These are phyloP conservation scores for Lepeophtheirus nordmannii DNA, from an alignment of 2,888 invertebrate species.

Conservation along the genomic window DNA sequence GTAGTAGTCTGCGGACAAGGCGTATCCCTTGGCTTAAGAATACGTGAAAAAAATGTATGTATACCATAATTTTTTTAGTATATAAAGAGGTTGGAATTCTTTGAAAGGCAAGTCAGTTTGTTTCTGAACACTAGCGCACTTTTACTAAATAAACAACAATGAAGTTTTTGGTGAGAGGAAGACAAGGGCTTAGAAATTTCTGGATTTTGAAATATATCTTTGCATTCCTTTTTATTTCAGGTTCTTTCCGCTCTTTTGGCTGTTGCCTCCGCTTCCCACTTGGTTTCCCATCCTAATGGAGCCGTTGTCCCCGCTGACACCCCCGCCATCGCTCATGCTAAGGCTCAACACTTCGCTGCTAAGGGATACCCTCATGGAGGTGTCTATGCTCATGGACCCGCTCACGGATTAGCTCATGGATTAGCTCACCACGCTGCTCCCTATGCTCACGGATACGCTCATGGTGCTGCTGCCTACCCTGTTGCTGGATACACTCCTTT, in stretches of 20 bases:
- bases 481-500: constrained; percentile 1
- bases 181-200: not conserved
- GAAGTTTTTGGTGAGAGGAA: constrained; percentile 23
- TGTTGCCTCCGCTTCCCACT: not conserved
- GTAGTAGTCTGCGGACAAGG: too few species aligned
- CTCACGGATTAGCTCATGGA: not conserved
- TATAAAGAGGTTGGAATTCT: not conserved
- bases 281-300: constrained; percentile 9
- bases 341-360: constrained; percentile 12
- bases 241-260: constrained; percentile 4
- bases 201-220: not conserved
- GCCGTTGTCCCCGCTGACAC: constrained; percentile 11
- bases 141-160: not conserved
- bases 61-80: not conserved
- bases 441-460: not conserved
- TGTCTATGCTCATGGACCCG: not conserved
- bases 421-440: not conserved
- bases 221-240: not conserved
- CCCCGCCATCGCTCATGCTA: constrained; percentile 3
- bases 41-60: too few species aligned
- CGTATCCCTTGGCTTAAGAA: too few species aligned
- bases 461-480: constrained; percentile 14
- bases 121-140: constrained; percentile 21
- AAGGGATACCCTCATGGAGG: not conserved
- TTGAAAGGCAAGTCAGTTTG: not conserved